Conservation (phyloP, 2,888 invertebrate species). For the Aleiodes alternator region DNA sequence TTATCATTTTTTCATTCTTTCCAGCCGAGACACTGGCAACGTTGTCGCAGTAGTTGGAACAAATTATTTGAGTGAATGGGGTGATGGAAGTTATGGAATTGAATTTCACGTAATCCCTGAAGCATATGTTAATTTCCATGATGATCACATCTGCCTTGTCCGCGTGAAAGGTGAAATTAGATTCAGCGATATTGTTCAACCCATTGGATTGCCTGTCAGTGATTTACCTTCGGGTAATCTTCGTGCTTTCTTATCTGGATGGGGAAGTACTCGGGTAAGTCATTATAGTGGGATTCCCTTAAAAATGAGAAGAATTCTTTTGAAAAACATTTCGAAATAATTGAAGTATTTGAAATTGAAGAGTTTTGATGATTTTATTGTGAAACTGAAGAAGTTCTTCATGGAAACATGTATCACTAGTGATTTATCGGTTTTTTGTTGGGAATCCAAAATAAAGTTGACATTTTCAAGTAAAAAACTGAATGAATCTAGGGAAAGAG, state of each 20-base stretch:
- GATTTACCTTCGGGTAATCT: slow-evolving; percentile 48
- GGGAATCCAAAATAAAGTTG: too few relatives aligned
- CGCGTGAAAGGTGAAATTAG: slow-evolving; percentile 55
- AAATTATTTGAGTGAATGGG: slow-evolving; percentile 51
- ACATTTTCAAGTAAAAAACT: too few relatives aligned
- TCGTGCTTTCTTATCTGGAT: slow-evolving; percentile 61
- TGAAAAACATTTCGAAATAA: too few relatives aligned
- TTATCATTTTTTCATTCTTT: too few relatives aligned
- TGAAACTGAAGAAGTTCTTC: too few relatives aligned
- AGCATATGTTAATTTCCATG: slow-evolving; percentile 46
- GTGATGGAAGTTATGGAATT: slow-evolving; percentile 44
- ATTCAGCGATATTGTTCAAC: slow-evolving; percentile 56
- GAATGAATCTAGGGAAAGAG: too few relatives aligned
- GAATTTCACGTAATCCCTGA: slow-evolving; percentile 1
- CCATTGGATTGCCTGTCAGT: slow-evolving; percentile 55
- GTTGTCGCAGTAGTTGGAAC: slow-evolving; percentile 52
- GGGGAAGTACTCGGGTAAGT: slow-evolving; percentile 62
- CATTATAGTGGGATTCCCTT: not conserved
- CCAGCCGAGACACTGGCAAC: slow-evolving; percentile 31
- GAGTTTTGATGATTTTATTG: too few relatives aligned
- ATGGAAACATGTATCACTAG: too few relatives aligned
- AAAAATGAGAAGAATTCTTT: too few relatives aligned
- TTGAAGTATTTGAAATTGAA: too few relatives aligned
- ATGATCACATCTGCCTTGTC: slow-evolving; percentile 63
- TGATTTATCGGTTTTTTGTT: too few relatives aligned